Evolutionary conservation across 2,797 vertebrate species (phyloP), one percentile per base, ranked within the genome.

Genomic region (Lithobates sylvaticus): DNA sequence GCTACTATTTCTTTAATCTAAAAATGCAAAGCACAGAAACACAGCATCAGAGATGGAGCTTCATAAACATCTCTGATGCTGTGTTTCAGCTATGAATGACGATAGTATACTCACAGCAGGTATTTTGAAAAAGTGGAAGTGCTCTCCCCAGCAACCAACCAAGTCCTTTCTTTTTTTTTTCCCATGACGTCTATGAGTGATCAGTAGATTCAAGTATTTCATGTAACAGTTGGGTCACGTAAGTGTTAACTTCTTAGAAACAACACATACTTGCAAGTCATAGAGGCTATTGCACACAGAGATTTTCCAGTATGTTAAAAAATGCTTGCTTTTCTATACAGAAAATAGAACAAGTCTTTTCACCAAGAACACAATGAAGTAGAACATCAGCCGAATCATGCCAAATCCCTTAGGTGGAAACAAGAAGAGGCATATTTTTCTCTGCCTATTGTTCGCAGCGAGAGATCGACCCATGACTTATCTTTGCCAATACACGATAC

Each of bases 1-100:
- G 8, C 68, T 74, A 54, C 68, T 72, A 47, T 54, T 69, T 64
- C 65, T 72, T 68, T 64, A 47, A 77, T 86, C 73, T 58, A 18
- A 54, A 29, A 76, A n/a, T 58, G 70, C 12, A 16, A 23, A 23
- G 27, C 34, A 50, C 36, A 65, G 47, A 70, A 71, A 36, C 16
- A 68, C 4, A 18, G 68, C 64, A 71, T 16, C 8, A 15, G 34
- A 23, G 26, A 54, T 32, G 10, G 2, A 10, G 39, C 42, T 10
- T 26, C 71, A 21, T 29, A 32, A 3, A 54, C 18, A 21, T n/a
- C n/a, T n/a, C n/a, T n/a, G n/a, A n/a, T n/a, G n/a, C n/a, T n/a
- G n/a, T n/a, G n/a, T n/a, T n/a, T n/a, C n/a, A n/a, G n/a, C 72
- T 50, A 27, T 44, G 5, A n/a, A 26, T 47, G 72, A 47, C 27